These are phyloP conservation scores for Synergus gifuensis DNA, from an alignment of 2,888 invertebrate genomes.

Conservation along the genomic window DNA sequence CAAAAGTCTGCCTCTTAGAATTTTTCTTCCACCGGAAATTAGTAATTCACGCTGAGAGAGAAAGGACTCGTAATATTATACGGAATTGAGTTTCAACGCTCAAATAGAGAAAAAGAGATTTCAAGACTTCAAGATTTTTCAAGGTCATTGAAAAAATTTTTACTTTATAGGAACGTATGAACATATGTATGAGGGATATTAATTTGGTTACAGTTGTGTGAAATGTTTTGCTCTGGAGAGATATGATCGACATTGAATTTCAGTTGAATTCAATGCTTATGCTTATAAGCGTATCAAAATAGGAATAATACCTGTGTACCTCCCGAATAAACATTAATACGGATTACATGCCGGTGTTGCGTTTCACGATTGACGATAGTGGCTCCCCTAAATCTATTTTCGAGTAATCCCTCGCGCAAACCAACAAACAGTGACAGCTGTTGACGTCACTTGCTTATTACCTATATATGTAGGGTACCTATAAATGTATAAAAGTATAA, in stretches of 20 bases:
- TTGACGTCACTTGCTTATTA: slow-evolving; percentile 63
- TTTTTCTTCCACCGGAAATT: slow-evolving; percentile 25
- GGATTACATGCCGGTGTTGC: slow-evolving; percentile 70
- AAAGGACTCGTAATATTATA: slow-evolving; percentile 26
- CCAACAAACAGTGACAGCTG: slow-evolving; percentile 76
- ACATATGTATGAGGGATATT: background rate
- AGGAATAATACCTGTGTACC: slow-evolving; percentile 38
- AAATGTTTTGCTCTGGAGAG: background rate
- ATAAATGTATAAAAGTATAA: background rate
- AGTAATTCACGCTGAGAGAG: slow-evolving; percentile 31
- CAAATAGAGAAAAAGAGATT: background rate
- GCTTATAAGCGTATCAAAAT: slow-evolving; percentile 25
- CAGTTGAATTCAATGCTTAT: slow-evolving; percentile 35
- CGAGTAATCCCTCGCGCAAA: slow-evolving; percentile 73
- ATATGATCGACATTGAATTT: slow-evolving; percentile 38
- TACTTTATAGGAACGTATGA: background rate
- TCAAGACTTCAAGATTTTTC: background rate
- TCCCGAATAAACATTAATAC: slow-evolving; percentile 69
- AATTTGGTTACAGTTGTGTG: background rate
- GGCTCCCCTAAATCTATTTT: slow-evolving; percentile 70
- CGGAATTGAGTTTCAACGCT: slow-evolving; percentile 18
- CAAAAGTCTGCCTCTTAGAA: background rate
- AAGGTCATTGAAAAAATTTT: slow-evolving; percentile 4
- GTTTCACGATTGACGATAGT: slow-evolving; percentile 65
- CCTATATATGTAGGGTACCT: slow-evolving; percentile 39